Conservation (phyloP, 2,888 invertebrate species). For the Epinotia demarniana region DNA sequence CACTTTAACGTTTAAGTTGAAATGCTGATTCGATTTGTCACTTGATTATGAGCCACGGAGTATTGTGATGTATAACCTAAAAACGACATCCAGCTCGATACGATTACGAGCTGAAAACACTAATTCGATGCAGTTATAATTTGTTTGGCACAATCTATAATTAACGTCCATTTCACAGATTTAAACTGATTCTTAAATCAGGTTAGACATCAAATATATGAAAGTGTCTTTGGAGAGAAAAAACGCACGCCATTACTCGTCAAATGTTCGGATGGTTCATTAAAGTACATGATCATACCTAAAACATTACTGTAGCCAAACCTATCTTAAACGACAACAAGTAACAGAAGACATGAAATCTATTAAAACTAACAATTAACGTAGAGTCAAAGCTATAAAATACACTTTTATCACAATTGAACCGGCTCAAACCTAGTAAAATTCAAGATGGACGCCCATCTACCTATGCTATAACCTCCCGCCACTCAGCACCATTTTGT, state of each 20-base stretch:
- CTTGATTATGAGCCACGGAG: constrained; percentile 80
- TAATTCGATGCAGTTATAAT: constrained; percentile 32
- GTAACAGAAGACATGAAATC: constrained; percentile 78
- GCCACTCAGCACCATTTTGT: constrained; percentile 47
- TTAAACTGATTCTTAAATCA: constrained; percentile 27
- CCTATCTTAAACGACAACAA: constrained; percentile 82
- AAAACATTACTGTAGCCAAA: constrained; percentile 89
- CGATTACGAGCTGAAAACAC: constrained; percentile 49
- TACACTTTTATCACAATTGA: constrained; percentile 84
- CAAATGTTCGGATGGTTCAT: constrained; percentile 81
- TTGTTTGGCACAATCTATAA: constrained; percentile 32
- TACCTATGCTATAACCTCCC: constrained; percentile 74
- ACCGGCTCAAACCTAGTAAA: constrained; percentile 91
- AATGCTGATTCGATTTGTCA: constrained; percentile 60
- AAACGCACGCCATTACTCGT: constrained; percentile 88
- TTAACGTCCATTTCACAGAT: constrained; percentile 35
- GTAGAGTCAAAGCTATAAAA: constrained; percentile 77
- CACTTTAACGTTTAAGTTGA: constrained; percentile 55
- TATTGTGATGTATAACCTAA: constrained; percentile 83
- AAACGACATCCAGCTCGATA: constrained; percentile 81
- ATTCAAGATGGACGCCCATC: constrained; percentile 93
- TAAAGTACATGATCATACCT: constrained; percentile 85
- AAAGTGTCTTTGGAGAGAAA: constrained; percentile 85
- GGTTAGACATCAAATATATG: constrained; percentile 68
- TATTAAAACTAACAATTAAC: constrained; percentile 78